phyloP scores from a whole-genome alignment of 2,113 vertebrate species.

The Phycodurus eques region DNA sequence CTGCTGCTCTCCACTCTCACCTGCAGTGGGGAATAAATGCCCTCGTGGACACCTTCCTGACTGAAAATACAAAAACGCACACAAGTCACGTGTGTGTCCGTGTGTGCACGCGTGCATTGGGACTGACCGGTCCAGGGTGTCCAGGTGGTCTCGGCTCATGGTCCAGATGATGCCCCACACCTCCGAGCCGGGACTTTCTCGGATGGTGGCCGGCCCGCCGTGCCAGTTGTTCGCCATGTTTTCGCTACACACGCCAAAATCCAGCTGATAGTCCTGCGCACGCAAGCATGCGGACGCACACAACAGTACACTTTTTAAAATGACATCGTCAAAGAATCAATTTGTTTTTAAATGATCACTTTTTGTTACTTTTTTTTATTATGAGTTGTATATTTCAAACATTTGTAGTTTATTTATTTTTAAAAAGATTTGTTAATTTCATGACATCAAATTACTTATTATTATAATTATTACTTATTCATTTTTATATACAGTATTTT shows the following conservation, averaged over 20 bases:
- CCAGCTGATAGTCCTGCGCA: conserved; percentile 79
- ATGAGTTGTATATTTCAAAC: too few species aligned
- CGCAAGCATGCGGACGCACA: background rate
- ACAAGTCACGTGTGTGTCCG: background rate
- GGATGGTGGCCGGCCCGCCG: conserved; percentile 86
- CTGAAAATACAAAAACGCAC: conserved; percentile 53
- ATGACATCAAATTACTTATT: too few species aligned
- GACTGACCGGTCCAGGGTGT: conserved; percentile 79
- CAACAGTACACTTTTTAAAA: too few species aligned
- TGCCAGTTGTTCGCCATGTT: conserved; percentile 76
- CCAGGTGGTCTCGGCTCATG: conserved; percentile 75
- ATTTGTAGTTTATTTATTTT: too few species aligned
- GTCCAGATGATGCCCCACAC: conserved; percentile 94
- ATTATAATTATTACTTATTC: too few species aligned
- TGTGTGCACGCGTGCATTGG: background rate
- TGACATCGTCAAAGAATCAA: too few species aligned
- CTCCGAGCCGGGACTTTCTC: conserved; percentile 77
- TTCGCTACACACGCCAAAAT: conserved; percentile 80
- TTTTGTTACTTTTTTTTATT: too few species aligned
- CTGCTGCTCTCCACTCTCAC: conserved; percentile 79
- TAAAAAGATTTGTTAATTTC: too few species aligned
- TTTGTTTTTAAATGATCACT: too few species aligned
- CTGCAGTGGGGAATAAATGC: conserved; percentile 81
- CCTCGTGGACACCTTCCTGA: conserved; percentile 82
- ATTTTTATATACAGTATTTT: too few species aligned